Evolutionary conservation across 2,797 vertebrate species (phyloP), one percentile per base, ranked within the genome.

Genomic region (Hemitrygon akajei): DNA sequence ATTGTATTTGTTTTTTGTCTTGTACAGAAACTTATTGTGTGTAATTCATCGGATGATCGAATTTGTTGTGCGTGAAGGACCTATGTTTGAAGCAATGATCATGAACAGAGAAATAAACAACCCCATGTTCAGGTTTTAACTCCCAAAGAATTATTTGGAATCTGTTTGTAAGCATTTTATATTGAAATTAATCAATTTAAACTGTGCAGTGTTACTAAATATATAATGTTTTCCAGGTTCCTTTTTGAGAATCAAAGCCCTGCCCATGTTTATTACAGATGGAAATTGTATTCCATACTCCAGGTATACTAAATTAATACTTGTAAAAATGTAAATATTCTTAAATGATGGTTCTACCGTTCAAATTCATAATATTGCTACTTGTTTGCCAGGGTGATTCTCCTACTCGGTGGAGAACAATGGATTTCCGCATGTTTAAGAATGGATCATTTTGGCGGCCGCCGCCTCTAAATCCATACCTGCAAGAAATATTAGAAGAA

Each of bases 1-100:
- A 18, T 56, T 93, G 20, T 93, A 69, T n/a, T 75, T 93, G 69
- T 56, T 93, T 93, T 47, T 93, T 93, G 71, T 93, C 76, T 93
- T 93, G 69, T 76, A 47, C 73, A 94, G 94, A 76, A 84, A 84
- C 34, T 79, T 94, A 40, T 22, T 94, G 40, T 94, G 94, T 98
- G 97, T 99, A 97, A 99, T 99, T 96, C 99, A 99, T 96, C 99
- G 99, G 97, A 99, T 99, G 99, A 99, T 99, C 98, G 99, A 99
- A 97, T 99, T 99, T 98, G 99, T 99, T 97, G 99, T 99, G 97
- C 99, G 99, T 97, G 99, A 99, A 96, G 99, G 99, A 95, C 99
- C 99, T 93, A 99, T 99, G 99, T 99, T 99, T 97, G 99, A 99
- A 98, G 99, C 99, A 96, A 99, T 99, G 98, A 99, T 99, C 96